Base-by-base conservation (phyloP, 2,113 vertebrate genomes). In the Amphiprion percula region DNA sequence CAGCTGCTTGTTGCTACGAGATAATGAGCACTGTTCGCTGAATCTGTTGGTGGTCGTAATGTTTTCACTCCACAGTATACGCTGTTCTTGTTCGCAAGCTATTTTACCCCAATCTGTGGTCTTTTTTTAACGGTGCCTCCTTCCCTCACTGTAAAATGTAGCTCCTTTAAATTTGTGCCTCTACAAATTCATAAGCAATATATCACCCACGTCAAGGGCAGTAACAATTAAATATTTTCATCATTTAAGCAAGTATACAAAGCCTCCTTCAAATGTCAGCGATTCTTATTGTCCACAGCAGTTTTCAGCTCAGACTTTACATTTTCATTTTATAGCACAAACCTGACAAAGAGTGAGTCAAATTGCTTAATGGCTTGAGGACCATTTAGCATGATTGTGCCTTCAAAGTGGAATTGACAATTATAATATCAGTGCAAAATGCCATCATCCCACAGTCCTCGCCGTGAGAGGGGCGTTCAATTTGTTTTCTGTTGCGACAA, bases 401-500 rank as follows among this genome's bases (percentile, higher is more conserved):
- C 8, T 55, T 69, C 50, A 72, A 70, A 89, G 58, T 70, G 58
- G 58, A 79, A 67, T 50, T 66, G 70, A 68, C 63, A 74, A 61
- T 79, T 62, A 70, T 53, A 74, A 74, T 37, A 65, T 39, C 8
- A 6, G 58, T 60, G 64, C 10, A 16, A 84, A 77, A 65, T 71
- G 53, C 4, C 68, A 55, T 33, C 2, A 15, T 11, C 56, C 28
- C 12, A 4, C 15, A 28, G 33, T 60, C 23, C 50, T 56, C 12
- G 56, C 64, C 53, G 33, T 55, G 67, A 88, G 62, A 79, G 56
- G 33, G 46, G 21, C 19, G 6, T 65, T 88, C 64, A 50, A 50
- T 86, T 76, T 41, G 46, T 73, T 74, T 80, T 68, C 73, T 28
- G 19, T 69, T 54, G 77, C 52, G 10, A 68, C 69, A 76, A 80